phyloP scores from a whole-genome alignment of 2,113 vertebrate genomes.

The Pongo pygmaeus region DNA sequence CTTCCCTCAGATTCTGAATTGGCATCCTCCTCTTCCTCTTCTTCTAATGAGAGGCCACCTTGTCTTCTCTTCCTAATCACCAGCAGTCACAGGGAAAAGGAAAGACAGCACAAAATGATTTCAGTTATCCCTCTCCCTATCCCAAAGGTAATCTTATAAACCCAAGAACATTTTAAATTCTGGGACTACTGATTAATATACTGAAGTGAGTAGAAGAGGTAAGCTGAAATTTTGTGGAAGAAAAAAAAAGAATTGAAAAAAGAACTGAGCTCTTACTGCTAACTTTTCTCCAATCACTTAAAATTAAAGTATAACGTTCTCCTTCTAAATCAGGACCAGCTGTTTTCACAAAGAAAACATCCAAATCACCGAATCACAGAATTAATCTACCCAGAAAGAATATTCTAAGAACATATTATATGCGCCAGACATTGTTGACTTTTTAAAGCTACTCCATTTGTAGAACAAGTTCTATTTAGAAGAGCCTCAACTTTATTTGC shows the following conservation, averaged over 20 bases:
- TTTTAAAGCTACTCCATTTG: conserved; percentile 10
- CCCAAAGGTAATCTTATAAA: neutral
- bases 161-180: neutral
- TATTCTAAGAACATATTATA: neutral
- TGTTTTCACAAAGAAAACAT: conserved; percentile 48
- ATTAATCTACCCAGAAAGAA: neutral
- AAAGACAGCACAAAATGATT: neutral
- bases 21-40: conserved; percentile 70
- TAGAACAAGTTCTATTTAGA: neutral
- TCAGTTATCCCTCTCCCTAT: neutral
- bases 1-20: conserved; percentile 65
- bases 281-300: neutral
- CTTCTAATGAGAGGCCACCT: conserved; percentile 83
- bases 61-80: conserved; percentile 90
- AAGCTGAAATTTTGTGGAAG: neutral
- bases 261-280: neutral
- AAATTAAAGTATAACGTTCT: neutral
- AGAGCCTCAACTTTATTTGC: neutral
- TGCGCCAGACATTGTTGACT: neutral
- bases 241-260: neutral
- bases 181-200: neutral
- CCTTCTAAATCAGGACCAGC: neutral
- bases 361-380: neutral
- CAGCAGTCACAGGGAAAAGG: neutral
- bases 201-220: neutral